A percentile compares a stretch with the other conserved stretches of the same genome.
Evolutionary conservation across 2,888 invertebrate species (phyloP).

Genomic region (Apomyelois bistriatella): DNA sequence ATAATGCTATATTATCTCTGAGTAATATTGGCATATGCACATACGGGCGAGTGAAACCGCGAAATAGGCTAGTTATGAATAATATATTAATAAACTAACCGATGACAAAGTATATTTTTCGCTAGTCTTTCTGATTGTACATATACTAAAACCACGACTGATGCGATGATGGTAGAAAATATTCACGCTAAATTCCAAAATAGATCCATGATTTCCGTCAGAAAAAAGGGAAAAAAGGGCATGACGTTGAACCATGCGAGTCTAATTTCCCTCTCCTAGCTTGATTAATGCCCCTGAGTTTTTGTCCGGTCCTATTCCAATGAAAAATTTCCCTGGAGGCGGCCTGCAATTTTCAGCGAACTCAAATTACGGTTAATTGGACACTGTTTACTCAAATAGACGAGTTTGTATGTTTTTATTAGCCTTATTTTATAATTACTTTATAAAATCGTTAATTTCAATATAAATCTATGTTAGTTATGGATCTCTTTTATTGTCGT

Average conservation of each 20-base stretch:
- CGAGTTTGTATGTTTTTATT: not conserved
- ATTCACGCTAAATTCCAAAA: too few species aligned
- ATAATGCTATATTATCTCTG: too few species aligned
- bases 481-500: too few species aligned
- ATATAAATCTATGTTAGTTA: too few species aligned
- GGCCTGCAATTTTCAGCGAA: constrained; percentile 45
- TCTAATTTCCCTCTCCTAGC: constrained; percentile 38
- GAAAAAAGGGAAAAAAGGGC: not conserved
- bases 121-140: too few species aligned
- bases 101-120: too few species aligned
- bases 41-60: too few species aligned
- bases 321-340: constrained; percentile 70
- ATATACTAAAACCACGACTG: too few species aligned
- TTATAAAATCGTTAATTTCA: not conserved
- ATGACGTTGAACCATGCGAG: constrained; percentile 10
- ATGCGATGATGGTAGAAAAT: too few species aligned
- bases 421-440: not conserved
- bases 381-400: constrained; percentile 35
- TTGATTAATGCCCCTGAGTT: constrained; percentile 60
- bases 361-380: constrained; percentile 49
- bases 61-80: too few species aligned
- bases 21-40: too few species aligned
- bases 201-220: not conserved
- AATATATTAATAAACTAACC: too few species aligned
- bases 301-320: constrained; percentile 58